phyloP scores from a whole-genome alignment of 2,797 vertebrate genomes.

The Adelosebastes latens region DNA sequence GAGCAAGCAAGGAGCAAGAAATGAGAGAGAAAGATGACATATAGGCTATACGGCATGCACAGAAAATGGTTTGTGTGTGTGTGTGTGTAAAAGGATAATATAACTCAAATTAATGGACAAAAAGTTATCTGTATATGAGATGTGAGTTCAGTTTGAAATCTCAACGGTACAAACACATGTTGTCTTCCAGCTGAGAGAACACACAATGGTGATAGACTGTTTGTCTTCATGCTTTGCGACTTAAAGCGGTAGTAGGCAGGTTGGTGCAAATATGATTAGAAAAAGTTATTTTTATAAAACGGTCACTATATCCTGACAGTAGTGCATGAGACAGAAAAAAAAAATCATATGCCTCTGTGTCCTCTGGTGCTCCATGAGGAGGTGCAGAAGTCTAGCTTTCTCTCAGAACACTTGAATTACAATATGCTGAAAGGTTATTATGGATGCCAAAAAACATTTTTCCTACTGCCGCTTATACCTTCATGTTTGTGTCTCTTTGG shows the following conservation, averaged over 20 bases:
- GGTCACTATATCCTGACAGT: no score
- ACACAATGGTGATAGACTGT: background rate
- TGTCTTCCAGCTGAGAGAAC: background rate
- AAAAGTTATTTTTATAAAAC: no score
- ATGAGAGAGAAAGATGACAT: constrained; percentile 17
- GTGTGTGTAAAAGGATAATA: background rate
- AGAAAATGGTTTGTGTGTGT: background rate
- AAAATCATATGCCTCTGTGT: no score
- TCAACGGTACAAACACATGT: background rate
- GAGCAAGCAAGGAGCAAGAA: constrained; percentile 35
- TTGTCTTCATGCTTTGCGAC: background rate
- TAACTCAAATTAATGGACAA: background rate
- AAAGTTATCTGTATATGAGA: background rate
- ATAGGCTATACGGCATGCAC: background rate
- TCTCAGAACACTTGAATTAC: no score
- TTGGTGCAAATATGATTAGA: no score
- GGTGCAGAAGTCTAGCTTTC: no score
- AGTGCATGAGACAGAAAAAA: no score
- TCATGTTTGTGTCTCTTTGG: background rate
- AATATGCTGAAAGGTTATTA: no score
- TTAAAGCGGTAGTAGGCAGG: background rate
- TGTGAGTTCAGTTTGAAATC: background rate
- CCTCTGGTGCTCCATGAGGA: no score
- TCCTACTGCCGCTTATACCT: no score
- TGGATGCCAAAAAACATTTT: no score